Evolutionary conservation across 53 echinoderm and acorn worm genomes (phyloP).

Genomic region (Pentamera pediparva): DNA sequence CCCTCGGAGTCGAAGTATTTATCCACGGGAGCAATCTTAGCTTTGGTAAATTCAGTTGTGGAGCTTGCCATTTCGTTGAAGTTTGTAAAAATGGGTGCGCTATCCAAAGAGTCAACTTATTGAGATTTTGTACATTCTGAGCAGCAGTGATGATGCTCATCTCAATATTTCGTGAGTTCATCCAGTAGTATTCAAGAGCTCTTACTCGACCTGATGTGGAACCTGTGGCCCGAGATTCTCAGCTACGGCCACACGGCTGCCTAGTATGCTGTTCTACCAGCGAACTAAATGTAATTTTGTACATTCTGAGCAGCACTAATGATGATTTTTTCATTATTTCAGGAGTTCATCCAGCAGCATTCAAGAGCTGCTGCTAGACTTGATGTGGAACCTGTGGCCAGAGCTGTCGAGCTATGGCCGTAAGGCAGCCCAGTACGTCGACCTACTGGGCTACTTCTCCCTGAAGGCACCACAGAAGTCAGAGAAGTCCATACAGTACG

Average conservation of each 20-base stretch:
- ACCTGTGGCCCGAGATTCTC: conserved; percentile 91
- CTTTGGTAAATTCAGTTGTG: no score
- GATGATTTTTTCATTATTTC: no score
- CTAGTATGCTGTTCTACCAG: no score
- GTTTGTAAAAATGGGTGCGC: no score
- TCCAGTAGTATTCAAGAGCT: conserved; percentile 70
- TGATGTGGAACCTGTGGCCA: conserved; percentile 99
- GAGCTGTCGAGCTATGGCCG: conserved; percentile 93
- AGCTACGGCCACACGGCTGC: conserved; percentile 92
- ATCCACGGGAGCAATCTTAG: no score
- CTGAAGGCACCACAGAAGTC: conserved; percentile 87
- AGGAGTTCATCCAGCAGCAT: conserved; percentile 80
- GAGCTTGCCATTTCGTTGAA: no score
- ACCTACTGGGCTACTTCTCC: conserved; percentile 94
- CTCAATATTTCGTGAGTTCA: conserved; percentile 96
- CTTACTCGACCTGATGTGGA: conserved; percentile 93
- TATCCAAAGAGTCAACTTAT: no score
- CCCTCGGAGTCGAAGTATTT: no score
- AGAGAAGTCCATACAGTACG: conserved; percentile 79
- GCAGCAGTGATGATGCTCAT: no score
- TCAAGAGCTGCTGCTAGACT: conserved; percentile 78
- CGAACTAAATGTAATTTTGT: no score
- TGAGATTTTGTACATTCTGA: no score
- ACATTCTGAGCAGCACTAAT: no score
- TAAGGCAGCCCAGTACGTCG: conserved; percentile 95